Evolutionary conservation across 2,113 vertebrate genomes (phyloP), one percentile per base, ranked within the genome.

Genomic region (Triplophysa rosa): DNA sequence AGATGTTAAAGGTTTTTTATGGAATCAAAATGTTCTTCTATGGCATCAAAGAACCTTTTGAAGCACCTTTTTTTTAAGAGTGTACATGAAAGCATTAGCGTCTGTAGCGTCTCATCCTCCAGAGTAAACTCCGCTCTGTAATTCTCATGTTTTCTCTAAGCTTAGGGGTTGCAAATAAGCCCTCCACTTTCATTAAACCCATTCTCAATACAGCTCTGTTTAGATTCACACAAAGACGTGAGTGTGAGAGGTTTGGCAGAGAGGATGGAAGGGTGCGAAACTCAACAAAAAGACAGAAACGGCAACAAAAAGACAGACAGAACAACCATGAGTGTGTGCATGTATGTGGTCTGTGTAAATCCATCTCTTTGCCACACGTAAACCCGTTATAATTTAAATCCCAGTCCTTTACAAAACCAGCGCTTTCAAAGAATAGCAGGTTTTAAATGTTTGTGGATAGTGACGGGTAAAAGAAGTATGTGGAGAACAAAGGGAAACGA

Each of bases 381-480:
- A 40, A 65, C 17, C 71, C 1, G 0, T 23, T 49, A 29, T 78
- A 71, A 76, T 79, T 80, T 63, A 71, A 80, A 77, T 80, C 72
- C 52, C 66, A 54, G 23, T 37, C 45, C 45, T 40, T 12, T 40
- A 69, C 71, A 70, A 71, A 80, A 63, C 45, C 29, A 21, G 58
- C 6, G 52, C 47, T 45, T 45, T 61, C 64, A 14, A 62, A 77
- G 59, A 82, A 71, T 40, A 69, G 66, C 33, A 40, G 80, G n/a
- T 56, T 74, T 68, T 70, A 71, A 64, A 65, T 77, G 80, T 81
- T 64, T 82, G 73, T 63, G 78, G 42, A 58, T 21, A 14, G 67
- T 58, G 17, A 71, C 12, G 58, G 56, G 64, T 21, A 66, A 67
- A 80, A 71, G 67, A 63, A 62, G 59, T 65, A 59, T 61, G 42